Conservation (phyloP, 2,888 invertebrate genomes). For the Brenthis hecate region DNA sequence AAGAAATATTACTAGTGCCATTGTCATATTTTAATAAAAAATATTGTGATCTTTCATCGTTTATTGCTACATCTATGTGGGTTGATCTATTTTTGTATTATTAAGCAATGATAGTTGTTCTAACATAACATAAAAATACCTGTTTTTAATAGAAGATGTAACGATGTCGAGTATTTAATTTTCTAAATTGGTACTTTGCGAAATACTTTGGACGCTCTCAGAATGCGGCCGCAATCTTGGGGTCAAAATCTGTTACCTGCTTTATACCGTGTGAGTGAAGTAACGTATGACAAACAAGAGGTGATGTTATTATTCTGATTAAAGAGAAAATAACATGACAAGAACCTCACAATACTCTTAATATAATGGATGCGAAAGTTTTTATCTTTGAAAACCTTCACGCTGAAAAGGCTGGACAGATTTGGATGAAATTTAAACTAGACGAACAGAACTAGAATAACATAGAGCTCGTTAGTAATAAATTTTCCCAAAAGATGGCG, state of each 20-base stretch:
- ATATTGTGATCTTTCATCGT: conserved; percentile 2
- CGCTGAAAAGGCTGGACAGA: too few species aligned
- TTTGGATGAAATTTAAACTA: too few species aligned
- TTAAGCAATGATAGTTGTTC: neutral
- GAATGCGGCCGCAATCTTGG: conserved; percentile 2
- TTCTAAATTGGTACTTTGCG: conserved; percentile 3
- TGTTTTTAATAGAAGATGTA: neutral
- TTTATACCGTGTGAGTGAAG: neutral
- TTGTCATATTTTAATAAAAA: conserved; percentile 7
- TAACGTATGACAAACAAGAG: neutral
- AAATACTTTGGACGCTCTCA: neutral
- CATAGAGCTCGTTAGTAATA: too few species aligned
- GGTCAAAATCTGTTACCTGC: conserved; percentile 4
- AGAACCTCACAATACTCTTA: too few species aligned
- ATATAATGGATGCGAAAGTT: too few species aligned
- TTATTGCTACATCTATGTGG: neutral
- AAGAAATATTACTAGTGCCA: conserved; percentile 13
- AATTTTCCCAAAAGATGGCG: too few species aligned
- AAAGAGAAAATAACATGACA: too few species aligned
- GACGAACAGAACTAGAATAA: too few species aligned
- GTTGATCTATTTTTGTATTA: conserved; percentile 5
- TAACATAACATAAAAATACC: neutral
- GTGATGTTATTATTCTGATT: too few species aligned
- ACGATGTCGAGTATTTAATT: neutral
- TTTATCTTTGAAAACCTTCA: too few species aligned